Percentiles rank a stretch among this genome's conserved stretches.
phyloP scores from a whole-genome alignment of 2,888 invertebrate genomes.

The Labia minor region DNA sequence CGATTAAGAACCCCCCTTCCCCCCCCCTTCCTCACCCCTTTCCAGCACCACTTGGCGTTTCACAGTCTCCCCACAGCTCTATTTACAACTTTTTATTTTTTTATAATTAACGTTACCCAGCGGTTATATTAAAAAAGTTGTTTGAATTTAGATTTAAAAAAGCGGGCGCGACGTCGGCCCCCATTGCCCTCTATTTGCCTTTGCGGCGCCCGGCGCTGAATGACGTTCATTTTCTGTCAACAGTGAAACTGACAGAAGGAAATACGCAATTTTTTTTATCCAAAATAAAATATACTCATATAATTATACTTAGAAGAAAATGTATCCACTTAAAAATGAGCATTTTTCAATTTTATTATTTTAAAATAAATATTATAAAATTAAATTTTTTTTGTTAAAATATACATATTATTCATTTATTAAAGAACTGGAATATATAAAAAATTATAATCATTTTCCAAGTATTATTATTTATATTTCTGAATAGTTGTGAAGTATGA shows the following conservation, averaged over 20 bases:
- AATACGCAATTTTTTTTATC: no score
- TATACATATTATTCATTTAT: no score
- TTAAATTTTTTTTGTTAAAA: no score
- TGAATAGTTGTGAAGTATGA: no score
- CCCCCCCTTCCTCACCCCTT: background rate
- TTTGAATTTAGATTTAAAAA: slow-evolving; percentile 9
- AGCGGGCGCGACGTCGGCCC: background rate
- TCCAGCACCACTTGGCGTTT: background rate
- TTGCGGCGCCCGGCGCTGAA: background rate
- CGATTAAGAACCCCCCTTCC: background rate
- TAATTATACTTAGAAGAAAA: no score
- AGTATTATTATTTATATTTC: no score
- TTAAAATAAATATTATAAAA: no score
- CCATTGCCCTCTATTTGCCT: background rate
- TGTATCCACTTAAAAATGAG: no score
- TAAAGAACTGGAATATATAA: no score
- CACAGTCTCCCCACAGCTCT: background rate
- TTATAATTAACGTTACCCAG: slow-evolving; percentile 2
- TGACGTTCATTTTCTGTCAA: slow-evolving; percentile 7
- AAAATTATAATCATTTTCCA: no score
- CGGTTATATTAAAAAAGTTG: slow-evolving; percentile 13
- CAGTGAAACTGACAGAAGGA: background rate
- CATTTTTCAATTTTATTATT: no score
- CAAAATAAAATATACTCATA: no score
- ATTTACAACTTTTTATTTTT: slow-evolving; percentile 13